phyloP scores from a whole-genome alignment of 2,888 invertebrate species.

The Tortrix viridana region DNA sequence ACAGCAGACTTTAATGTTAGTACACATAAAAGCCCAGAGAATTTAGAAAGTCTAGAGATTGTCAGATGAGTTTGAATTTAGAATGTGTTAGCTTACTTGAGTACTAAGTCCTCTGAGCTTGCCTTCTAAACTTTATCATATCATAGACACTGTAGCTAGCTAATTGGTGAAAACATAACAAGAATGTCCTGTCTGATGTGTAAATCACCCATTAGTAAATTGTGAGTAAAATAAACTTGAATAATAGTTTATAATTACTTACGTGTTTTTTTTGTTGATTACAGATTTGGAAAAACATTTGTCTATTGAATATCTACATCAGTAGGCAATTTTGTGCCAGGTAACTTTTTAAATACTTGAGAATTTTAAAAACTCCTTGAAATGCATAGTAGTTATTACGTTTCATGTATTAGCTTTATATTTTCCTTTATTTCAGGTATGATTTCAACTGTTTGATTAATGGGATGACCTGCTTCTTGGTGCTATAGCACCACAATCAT shows the following conservation, averaged over 20 bases:
- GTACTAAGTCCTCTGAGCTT: conserved; percentile 7
- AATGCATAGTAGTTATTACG: neutral
- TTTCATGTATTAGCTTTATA: conserved; percentile 23
- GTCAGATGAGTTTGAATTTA: no score
- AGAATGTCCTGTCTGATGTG: neutral
- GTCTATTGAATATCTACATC: neutral
- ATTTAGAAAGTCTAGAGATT: neutral
- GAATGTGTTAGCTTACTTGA: neutral
- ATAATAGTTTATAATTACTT: neutral
- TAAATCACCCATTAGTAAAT: neutral
- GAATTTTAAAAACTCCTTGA: neutral
- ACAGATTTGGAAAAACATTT: conserved; percentile 24
- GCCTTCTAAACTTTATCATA: neutral
- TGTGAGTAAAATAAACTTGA: neutral
- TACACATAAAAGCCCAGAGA: conserved; percentile 5
- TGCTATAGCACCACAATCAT: conserved; percentile 73
- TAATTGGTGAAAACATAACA: neutral
- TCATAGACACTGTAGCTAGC: neutral
- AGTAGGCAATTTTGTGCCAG: conserved; percentile 17
- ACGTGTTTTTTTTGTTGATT: conserved; percentile 13
- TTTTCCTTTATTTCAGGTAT: conserved; percentile 66
- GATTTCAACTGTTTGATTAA: conserved; percentile 63
- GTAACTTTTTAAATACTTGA: neutral
- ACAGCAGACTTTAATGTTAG: conserved; percentile 19
- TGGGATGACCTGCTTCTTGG: conserved; percentile 70